A percentile compares a stretch with the other conserved stretches of the same genome.
These are phyloP conservation scores for Penelope pileata DNA, from an alignment of 2,113 vertebrate species.

Conservation along the genomic window DNA sequence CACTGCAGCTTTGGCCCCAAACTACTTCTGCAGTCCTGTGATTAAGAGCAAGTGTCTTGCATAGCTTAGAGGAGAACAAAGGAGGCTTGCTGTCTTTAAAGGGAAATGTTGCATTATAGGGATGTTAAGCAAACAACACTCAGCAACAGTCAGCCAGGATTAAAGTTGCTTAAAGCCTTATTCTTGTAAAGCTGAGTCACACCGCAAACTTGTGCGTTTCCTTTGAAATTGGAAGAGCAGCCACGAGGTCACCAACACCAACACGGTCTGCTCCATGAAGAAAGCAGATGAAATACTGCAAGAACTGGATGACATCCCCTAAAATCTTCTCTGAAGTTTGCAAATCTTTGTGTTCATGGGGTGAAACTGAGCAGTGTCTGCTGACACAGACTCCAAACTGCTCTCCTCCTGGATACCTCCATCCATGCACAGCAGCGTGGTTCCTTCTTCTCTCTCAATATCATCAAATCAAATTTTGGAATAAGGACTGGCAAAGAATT, in stretches of 20 bases:
- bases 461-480: not conserved
- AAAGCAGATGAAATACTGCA: not conserved
- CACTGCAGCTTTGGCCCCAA: constrained; percentile 10
- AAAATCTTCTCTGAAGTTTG: not conserved
- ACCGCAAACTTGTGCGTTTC: not conserved
- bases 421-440: rapidly evolving
- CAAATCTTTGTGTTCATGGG: not conserved
- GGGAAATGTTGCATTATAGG: constrained; percentile 1
- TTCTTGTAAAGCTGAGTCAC: constrained; percentile 57
- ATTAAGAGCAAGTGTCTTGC: not conserved
- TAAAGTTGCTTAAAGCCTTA: not conserved
- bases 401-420: not conserved
- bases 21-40: constrained; percentile 2
- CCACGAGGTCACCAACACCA: not conserved
- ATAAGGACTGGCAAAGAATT: rapidly evolving
- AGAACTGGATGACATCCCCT: not conserved
- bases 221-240: not conserved
- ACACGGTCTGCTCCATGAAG: not conserved
- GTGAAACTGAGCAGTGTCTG: not conserved
- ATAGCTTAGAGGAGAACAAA: constrained; percentile 37
- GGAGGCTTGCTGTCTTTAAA: not conserved
- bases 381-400: not conserved
- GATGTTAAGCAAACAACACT: constrained; percentile 17
- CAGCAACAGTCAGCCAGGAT: not conserved
- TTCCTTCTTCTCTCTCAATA: not conserved